Conservation (phyloP, 2,113 vertebrate species). For the Brachionichthys hirsutus region DNA sequence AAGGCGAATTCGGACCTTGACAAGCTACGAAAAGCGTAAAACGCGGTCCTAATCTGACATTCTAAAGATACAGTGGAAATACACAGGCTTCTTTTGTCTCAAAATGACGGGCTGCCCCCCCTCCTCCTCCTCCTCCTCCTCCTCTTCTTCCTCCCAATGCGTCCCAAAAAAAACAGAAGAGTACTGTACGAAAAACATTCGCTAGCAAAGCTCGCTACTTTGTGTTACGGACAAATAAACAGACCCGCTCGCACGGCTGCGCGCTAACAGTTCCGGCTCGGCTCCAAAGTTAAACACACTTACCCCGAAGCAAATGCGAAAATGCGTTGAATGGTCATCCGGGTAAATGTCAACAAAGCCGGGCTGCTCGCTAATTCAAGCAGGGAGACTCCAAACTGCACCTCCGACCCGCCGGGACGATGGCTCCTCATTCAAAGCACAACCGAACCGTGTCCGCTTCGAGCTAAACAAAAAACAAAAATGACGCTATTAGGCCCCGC, state of each 20-base stretch:
- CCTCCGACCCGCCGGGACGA: conserved; percentile 71
- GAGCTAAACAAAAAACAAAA: conserved; percentile 31
- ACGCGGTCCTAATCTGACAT: neutral
- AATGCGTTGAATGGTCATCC: conserved; percentile 7
- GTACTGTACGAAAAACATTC: conserved; percentile 48
- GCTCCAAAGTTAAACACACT: conserved; percentile 34
- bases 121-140: conserved; percentile 2
- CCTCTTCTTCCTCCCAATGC: too few species aligned
- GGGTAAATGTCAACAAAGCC: conserved; percentile 29
- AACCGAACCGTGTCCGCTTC: conserved; percentile 72
- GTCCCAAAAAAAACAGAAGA: conserved; percentile 12
- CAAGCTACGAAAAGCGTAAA: conserved; percentile 18
- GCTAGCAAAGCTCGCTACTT: conserved; percentile 78
- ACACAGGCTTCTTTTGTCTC: conserved; percentile 55
- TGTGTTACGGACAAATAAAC: conserved; percentile 79
- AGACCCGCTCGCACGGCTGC: conserved; percentile 63
- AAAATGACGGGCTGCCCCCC: conserved; percentile 27
- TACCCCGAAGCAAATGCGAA: conserved; percentile 48
- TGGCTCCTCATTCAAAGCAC: conserved; percentile 75
- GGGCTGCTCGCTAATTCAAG: conserved; percentile 31
- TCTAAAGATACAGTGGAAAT: neutral
- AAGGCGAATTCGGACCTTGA: conserved; percentile 19
- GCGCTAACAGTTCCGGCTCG: conserved; percentile 14
- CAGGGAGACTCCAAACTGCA: conserved; percentile 59
- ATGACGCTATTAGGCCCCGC: conserved; percentile 28